These are phyloP conservation scores for Psix sp. DNA, from an alignment of 1,140 invertebrate genomes.

Conservation along the genomic window DNA sequence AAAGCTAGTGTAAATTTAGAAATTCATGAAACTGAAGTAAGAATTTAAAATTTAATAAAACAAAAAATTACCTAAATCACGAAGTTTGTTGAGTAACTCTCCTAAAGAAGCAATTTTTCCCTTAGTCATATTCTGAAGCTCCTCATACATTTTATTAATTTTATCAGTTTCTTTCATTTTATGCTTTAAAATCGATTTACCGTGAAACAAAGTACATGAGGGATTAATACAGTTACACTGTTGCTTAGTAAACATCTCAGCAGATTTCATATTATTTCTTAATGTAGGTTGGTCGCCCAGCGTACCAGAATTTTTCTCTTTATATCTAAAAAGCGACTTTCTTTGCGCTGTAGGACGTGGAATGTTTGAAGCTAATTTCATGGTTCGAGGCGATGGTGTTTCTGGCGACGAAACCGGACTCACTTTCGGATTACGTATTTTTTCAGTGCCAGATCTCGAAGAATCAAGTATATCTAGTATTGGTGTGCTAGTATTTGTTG, in stretches of 20 bases:
- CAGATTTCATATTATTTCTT: not conserved
- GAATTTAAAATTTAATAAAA: no score
- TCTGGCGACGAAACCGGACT: slow-evolving; percentile 74
- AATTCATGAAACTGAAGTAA: no score
- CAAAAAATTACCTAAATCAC: slow-evolving; percentile 63
- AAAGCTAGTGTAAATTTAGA: no score
- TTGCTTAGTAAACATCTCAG: not conserved
- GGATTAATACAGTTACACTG: slow-evolving; percentile 66
- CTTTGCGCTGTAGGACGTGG: slow-evolving; percentile 47
- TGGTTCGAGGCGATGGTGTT: slow-evolving; percentile 71
- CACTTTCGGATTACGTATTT: slow-evolving; percentile 39
- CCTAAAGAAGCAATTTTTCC: slow-evolving; percentile 70
- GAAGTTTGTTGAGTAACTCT: slow-evolving; percentile 67
- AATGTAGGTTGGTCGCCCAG: not conserved
- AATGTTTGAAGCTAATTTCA: slow-evolving; percentile 70
- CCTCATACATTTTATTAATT: slow-evolving; percentile 66
- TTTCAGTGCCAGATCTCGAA: slow-evolving; percentile 51
- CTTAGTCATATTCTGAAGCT: slow-evolving; percentile 66
- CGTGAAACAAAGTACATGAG: slow-evolving; percentile 63
- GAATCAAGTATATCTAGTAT: slow-evolving; percentile 70
- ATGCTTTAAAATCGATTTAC: slow-evolving; percentile 47
- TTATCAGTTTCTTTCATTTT: slow-evolving; percentile 60
- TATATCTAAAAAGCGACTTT: slow-evolving; percentile 50
- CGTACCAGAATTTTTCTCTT: slow-evolving; percentile 7
- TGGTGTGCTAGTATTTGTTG: slow-evolving; percentile 58